Percentiles rank a stretch among this genome's conserved stretches.
These are phyloP conservation scores for Dicyrtomina minuta DNA, from an alignment of 2,888 invertebrate species.

Conservation along the genomic window DNA sequence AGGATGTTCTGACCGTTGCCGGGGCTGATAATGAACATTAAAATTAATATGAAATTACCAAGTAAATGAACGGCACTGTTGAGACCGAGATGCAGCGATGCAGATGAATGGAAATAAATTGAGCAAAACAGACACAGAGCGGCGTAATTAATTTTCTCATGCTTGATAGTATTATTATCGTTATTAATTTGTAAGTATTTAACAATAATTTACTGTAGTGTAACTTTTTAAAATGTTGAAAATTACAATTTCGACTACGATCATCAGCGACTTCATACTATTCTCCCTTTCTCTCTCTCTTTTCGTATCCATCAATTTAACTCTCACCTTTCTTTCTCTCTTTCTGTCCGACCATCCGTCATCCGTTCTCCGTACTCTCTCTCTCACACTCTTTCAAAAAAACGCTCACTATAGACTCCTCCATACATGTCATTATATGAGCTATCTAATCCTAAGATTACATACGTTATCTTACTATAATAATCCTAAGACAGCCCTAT, in stretches of 20 bases:
- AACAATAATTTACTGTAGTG: slow-evolving; percentile 10
- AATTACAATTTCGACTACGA: slow-evolving; percentile 25
- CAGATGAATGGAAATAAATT: too few relatives aligned
- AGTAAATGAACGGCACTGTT: too few relatives aligned
- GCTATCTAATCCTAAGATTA: too few relatives aligned
- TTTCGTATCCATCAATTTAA: neutral
- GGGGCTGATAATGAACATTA: too few relatives aligned
- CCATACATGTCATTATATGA: neutral
- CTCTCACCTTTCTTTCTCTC: neutral
- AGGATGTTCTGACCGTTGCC: too few relatives aligned
- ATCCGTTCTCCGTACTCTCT: too few relatives aligned
- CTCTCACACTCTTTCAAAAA: neutral
- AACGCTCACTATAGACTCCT: neutral
- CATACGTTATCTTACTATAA: too few relatives aligned
- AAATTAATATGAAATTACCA: too few relatives aligned
- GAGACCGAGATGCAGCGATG: too few relatives aligned
- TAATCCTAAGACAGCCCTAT: too few relatives aligned
- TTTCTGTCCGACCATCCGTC: neutral
- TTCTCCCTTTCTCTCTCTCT: neutral
- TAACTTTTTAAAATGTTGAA: slow-evolving; percentile 19
- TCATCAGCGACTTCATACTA: slow-evolving; percentile 3
- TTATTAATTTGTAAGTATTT: slow-evolving; percentile 19
- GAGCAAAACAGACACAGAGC: too few relatives aligned
- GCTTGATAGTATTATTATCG: neutral
- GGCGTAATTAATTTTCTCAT: too few relatives aligned